phyloP scores from a whole-genome alignment of 2,797 vertebrate genomes.

The Adrianichthys oophorus region DNA sequence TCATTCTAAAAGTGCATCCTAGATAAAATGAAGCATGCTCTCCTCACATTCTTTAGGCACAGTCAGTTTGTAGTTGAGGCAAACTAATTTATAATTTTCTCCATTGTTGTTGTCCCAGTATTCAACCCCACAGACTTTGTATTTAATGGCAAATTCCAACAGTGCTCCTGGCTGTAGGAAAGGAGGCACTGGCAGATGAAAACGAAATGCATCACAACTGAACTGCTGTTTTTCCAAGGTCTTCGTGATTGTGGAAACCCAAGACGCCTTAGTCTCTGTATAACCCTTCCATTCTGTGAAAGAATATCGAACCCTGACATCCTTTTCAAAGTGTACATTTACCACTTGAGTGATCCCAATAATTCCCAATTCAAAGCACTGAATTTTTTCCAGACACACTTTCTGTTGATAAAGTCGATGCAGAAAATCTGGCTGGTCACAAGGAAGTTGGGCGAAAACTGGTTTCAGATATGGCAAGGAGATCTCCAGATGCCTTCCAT shows the following conservation, averaged over 20 bases:
- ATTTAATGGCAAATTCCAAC: constrained; percentile 90
- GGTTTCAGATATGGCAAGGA: constrained; percentile 86
- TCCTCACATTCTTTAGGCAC: constrained; percentile 92
- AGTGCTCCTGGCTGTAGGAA: constrained; percentile 86
- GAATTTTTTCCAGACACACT: constrained; percentile 89
- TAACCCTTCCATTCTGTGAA: constrained; percentile 88
- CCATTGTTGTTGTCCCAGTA: constrained; percentile 95
- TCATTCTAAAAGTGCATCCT: constrained; percentile 26
- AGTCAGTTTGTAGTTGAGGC: constrained; percentile 85
- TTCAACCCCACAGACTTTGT: constrained; percentile 82
- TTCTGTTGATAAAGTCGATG: constrained; percentile 79
- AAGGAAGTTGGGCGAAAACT: constrained; percentile 84
- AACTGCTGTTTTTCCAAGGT: constrained; percentile 49
- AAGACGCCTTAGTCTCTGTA: constrained; percentile 83
- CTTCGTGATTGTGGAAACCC: constrained; percentile 76
- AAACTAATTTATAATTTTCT: constrained; percentile 89
- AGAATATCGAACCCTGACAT: constrained; percentile 86
- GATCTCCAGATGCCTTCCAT: constrained; percentile 80
- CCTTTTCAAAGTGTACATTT: constrained; percentile 92
- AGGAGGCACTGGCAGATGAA: constrained; percentile 89
- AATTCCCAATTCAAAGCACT: constrained; percentile 87
- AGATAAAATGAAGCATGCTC: constrained; percentile 97
- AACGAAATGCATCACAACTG: constrained; percentile 86
- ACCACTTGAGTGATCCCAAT: constrained; percentile 87
- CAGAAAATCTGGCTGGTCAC: constrained; percentile 80